Percentiles rank a stretch among this genome's conserved stretches.
phyloP scores from a whole-genome alignment of 2,113 vertebrate species.

The Bucco capensis region DNA sequence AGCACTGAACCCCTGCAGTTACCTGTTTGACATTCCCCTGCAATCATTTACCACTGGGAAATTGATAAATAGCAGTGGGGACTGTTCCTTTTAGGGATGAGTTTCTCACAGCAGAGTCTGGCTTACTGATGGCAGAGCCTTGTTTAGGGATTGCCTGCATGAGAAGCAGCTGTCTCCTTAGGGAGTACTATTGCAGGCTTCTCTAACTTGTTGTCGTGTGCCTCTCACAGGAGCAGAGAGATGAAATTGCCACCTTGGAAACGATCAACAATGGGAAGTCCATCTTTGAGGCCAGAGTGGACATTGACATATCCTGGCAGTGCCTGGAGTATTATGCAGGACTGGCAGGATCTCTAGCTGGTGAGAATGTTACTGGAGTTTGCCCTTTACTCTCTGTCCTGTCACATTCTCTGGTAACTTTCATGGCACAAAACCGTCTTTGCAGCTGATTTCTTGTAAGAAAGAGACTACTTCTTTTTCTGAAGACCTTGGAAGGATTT shows the following conservation, averaged over 20 bases:
- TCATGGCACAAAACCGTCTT: not conserved
- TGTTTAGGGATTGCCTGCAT: not conserved
- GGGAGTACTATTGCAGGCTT: not conserved
- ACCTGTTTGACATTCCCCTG: not conserved
- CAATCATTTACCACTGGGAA: accelerated
- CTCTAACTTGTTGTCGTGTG: not conserved
- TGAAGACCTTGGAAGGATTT: not conserved
- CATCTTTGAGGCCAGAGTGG: constrained; percentile 85
- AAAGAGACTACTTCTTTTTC: not conserved
- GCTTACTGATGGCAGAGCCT: not conserved
- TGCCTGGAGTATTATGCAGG: constrained; percentile 91
- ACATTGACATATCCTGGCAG: constrained; percentile 87
- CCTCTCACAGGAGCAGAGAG: constrained; percentile 80
- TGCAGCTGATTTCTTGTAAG: not conserved
- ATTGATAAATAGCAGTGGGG: not conserved
- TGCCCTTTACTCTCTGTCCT: not conserved
- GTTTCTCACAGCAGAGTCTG: not conserved
- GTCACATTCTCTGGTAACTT: not conserved
- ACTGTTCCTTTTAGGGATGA: not conserved
- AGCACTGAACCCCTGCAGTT: not conserved
- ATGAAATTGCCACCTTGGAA: constrained; percentile 87
- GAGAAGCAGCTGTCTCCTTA: not conserved
- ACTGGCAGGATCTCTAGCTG: constrained; percentile 84
- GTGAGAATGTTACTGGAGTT: constrained; percentile 63
- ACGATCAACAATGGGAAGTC: constrained; percentile 95